These are phyloP conservation scores for Theocolax elegans DNA, from an alignment of 1,140 invertebrate genomes.

Conservation along the genomic window DNA sequence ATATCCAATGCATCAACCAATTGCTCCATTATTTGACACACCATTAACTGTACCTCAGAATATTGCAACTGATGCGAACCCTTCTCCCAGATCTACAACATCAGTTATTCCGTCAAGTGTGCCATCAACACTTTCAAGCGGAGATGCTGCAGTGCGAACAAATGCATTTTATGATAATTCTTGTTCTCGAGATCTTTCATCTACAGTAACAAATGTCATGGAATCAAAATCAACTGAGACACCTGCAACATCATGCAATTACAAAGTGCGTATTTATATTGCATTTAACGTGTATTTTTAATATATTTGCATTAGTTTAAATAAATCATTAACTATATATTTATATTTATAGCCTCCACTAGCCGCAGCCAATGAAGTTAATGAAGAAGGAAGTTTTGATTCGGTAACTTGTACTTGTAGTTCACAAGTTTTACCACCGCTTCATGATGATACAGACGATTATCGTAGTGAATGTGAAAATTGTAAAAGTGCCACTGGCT, in stretches of 20 bases:
- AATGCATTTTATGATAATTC: slow-evolving; percentile 32
- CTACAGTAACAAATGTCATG: background rate
- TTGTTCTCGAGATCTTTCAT: background rate
- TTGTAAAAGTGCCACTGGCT: slow-evolving; percentile 79
- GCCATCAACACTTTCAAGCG: slow-evolving; percentile 47
- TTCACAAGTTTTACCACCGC: slow-evolving; percentile 61
- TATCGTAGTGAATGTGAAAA: slow-evolving; percentile 86
- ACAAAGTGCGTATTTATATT: slow-evolving; percentile 41
- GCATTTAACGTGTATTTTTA: background rate
- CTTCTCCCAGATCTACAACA: slow-evolving; percentile 43
- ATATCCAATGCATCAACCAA: slow-evolving; percentile 53
- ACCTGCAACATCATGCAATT: slow-evolving; percentile 35
- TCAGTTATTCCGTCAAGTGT: slow-evolving; percentile 46
- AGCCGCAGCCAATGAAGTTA: slow-evolving; percentile 58
- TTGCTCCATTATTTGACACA: slow-evolving; percentile 51
- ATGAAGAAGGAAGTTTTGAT: slow-evolving; percentile 65
- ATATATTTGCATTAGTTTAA: background rate
- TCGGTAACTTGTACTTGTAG: slow-evolving; percentile 65
- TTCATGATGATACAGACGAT: slow-evolving; percentile 75
- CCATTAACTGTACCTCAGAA: slow-evolving; percentile 40
- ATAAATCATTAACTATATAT: background rate
- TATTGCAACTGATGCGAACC: slow-evolving; percentile 15
- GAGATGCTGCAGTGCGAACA: slow-evolving; percentile 42
- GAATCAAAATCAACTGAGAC: background rate
- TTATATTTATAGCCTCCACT: slow-evolving; percentile 55